These are phyloP conservation scores for Craseonycteris thonglongyai DNA, from an alignment of 2,113 vertebrate genomes.

Conservation along the genomic window DNA sequence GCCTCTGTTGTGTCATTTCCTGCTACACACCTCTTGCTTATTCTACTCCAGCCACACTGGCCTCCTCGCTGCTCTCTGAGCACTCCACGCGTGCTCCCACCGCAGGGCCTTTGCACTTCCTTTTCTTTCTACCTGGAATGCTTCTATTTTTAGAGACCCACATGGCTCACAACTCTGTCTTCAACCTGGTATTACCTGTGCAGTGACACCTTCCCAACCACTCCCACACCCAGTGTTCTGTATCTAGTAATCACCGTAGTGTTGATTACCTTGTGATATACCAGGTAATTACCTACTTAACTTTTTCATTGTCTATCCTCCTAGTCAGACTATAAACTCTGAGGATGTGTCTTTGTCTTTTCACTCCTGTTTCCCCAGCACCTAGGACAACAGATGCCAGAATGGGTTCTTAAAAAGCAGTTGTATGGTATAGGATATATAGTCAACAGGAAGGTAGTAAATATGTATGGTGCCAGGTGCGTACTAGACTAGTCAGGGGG, in stretches of 20 bases:
- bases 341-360: background rate
- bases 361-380: background rate
- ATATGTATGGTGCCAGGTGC: too few relatives aligned
- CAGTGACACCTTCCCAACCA: background rate
- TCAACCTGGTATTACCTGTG: background rate
- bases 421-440: too few relatives aligned
- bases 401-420: background rate
- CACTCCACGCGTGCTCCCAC: rapidly evolving
- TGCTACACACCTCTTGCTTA: background rate
- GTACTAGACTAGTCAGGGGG: too few relatives aligned
- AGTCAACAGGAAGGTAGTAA: too few relatives aligned
- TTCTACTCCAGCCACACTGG: background rate
- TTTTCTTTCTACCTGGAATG: background rate
- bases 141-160: background rate
- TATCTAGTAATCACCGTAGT: background rate
- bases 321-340: background rate
- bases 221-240: background rate
- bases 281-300: background rate
- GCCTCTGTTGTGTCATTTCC: background rate
- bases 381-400: background rate
- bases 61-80: background rate
- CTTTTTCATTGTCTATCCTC: background rate
- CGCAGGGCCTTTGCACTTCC: background rate
- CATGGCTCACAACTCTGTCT: background rate
- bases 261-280: background rate